Conservation (phyloP, 2,888 invertebrate species). For the Scrobipalpa costella region DNA sequence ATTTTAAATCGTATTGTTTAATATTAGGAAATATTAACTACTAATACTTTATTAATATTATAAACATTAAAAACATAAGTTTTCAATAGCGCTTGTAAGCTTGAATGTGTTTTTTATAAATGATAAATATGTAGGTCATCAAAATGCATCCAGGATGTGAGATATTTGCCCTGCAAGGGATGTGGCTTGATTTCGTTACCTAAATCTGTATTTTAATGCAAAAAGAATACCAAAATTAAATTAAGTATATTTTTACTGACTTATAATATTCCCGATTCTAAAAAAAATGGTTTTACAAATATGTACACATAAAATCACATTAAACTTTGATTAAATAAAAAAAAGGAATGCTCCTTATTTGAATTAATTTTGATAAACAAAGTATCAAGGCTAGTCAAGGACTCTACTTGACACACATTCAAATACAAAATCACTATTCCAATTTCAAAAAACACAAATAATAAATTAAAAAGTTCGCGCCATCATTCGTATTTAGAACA, state of each 20-base stretch:
- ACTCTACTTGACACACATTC: not conserved
- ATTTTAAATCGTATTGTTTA: too few relatives aligned
- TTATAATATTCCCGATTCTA: too few relatives aligned
- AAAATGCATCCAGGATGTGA: slow-evolving; percentile 23
- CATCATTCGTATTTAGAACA: slow-evolving; percentile 37
- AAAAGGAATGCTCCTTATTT: too few relatives aligned
- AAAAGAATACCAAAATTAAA: too few relatives aligned
- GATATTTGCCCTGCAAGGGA: slow-evolving; percentile 16
- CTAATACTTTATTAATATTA: not conserved
- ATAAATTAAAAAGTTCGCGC: not conserved
- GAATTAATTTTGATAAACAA: too few relatives aligned
- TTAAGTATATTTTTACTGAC: too few relatives aligned
- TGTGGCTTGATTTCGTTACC: slow-evolving; percentile 16
- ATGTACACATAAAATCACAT: too few relatives aligned
- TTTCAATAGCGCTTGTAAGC: too few relatives aligned
- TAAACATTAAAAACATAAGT: not conserved
- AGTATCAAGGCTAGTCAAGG: not conserved
- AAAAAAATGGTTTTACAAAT: too few relatives aligned
- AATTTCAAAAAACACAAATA: not conserved
- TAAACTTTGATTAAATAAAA: too few relatives aligned
- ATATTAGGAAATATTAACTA: not conserved
- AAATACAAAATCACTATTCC: not conserved
- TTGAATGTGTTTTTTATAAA: too few relatives aligned
- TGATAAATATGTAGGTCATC: too few relatives aligned
- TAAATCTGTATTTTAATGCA: not conserved